phyloP scores from a whole-genome alignment of 2,888 invertebrate species.

The Phasia obesa region DNA sequence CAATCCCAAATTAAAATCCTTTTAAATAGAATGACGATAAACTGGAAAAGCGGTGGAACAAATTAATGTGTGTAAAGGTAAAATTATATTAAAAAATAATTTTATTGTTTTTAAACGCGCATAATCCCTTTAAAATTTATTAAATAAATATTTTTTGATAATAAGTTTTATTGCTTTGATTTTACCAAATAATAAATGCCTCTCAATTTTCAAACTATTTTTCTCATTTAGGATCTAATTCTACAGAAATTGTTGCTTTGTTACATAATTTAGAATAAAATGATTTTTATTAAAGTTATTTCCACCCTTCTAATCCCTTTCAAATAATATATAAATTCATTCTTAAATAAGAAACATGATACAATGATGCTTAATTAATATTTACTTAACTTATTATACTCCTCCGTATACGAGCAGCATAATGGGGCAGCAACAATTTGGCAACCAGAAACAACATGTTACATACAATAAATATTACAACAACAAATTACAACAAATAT shows the following conservation, averaged over 20 bases:
- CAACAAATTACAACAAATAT: constrained; percentile 51
- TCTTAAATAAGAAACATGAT: constrained; percentile 38
- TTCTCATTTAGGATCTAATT: no score
- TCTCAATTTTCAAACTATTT: no score
- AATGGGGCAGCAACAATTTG: constrained; percentile 72
- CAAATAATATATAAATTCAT: constrained; percentile 28
- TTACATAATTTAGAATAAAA: background rate
- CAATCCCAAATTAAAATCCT: no score
- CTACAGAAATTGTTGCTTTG: background rate
- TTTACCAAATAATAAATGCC: no score
- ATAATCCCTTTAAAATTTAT: no score
- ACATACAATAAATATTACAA: constrained; percentile 40
- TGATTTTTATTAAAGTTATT: background rate
- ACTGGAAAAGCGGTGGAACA: no score
- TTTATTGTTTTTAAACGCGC: no score
- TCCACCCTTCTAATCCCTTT: background rate
- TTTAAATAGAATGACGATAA: no score
- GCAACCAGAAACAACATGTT: constrained; percentile 67
- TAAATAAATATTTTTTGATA: no score
- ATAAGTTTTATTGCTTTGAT: no score
- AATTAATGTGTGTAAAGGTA: no score
- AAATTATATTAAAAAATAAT: no score
- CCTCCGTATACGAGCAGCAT: background rate
- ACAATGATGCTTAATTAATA: constrained; percentile 71
- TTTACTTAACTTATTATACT: constrained; percentile 75